Conservation (phyloP, 2,888 invertebrate species). For the Polydrusus pterygomalis region DNA sequence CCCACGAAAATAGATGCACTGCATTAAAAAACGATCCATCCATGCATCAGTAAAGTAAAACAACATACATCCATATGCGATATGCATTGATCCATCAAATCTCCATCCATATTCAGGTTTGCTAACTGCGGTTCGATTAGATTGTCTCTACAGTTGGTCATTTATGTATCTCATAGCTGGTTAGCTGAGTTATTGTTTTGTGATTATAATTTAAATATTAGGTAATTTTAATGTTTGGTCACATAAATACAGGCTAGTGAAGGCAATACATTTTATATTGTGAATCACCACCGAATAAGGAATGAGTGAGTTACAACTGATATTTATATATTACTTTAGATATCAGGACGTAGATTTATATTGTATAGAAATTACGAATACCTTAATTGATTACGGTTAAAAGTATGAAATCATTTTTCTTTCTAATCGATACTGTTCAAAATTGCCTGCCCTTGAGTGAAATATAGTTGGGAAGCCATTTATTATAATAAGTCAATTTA, state of each 20-base stretch:
- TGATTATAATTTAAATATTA: too few species aligned
- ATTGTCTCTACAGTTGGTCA: background rate
- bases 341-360: too few species aligned
- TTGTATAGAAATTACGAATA: too few species aligned
- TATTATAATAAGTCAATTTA: conserved; percentile 42
- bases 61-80: background rate
- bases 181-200: background rate
- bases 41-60: too few species aligned
- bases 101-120: background rate
- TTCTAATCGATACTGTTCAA: conserved; percentile 14
- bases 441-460: background rate
- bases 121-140: background rate
- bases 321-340: too few species aligned
- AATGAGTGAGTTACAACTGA: too few species aligned
- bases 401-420: background rate
- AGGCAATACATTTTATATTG: too few species aligned
- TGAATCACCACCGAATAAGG: too few species aligned
- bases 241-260: too few species aligned
- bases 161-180: background rate
- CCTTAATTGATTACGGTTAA: background rate
- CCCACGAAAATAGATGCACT: too few species aligned
- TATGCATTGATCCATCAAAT: background rate
- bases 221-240: too few species aligned
- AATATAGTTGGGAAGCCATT: conserved; percentile 27
- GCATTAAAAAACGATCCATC: too few species aligned